A percentile compares a stretch with the other conserved stretches of the same genome.
Conservation (phyloP, 2,888 invertebrate genomes). For the Agrotis ipsilon region DNA sequence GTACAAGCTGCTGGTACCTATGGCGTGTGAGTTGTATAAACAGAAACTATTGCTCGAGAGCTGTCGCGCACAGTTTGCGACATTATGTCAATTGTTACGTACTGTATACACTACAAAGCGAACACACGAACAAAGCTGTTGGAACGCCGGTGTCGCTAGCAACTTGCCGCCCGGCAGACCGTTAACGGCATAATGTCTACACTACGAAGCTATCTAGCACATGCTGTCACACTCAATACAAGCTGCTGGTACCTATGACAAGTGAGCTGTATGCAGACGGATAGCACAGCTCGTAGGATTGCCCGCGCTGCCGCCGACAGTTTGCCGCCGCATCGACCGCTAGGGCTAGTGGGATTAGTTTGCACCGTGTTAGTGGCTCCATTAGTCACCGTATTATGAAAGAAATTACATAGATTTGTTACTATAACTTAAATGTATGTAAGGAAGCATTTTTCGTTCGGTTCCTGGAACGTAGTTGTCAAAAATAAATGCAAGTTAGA, state of each 20-base stretch:
- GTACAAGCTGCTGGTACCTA: too few species aligned
- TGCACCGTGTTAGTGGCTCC: slow-evolving; percentile 3
- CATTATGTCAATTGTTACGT: too few species aligned
- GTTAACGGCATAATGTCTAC: too few species aligned
- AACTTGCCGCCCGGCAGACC: slow-evolving; percentile 76
- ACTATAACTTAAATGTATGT: neutral
- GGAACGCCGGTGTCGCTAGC: slow-evolving; percentile 79
- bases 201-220: neutral
- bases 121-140: slow-evolving; percentile 76
- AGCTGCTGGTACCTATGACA: slow-evolving; percentile 82
- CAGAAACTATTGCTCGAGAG: too few species aligned
- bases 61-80: too few species aligned
- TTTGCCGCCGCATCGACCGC: slow-evolving; percentile 78
- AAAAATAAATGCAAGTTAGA: too few species aligned
- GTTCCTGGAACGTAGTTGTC: neutral
- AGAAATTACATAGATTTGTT: neutral
- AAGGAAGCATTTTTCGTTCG: neutral
- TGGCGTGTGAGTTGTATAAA: too few species aligned
- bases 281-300: slow-evolving; percentile 82
- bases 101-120: too few species aligned
- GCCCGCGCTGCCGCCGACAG: slow-evolving; percentile 79
- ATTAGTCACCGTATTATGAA: neutral
- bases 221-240: slow-evolving; percentile 9
- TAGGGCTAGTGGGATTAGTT: slow-evolving; percentile 53
- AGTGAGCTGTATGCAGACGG: slow-evolving; percentile 85